These are phyloP conservation scores for Aleiodes leptofemur DNA, from an alignment of 2,888 invertebrate genomes.

Conservation along the genomic window DNA sequence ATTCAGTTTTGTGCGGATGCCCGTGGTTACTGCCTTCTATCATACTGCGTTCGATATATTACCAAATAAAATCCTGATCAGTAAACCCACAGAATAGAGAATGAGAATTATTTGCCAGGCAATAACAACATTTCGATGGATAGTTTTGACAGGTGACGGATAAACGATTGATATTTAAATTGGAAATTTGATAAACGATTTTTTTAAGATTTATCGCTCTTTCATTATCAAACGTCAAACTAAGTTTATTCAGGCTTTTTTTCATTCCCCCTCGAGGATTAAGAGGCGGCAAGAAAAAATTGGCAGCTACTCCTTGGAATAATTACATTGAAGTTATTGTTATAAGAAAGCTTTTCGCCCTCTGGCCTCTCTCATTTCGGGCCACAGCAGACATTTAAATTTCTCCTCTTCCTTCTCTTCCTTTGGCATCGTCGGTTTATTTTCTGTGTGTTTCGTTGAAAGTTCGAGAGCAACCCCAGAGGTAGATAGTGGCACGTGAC, in stretches of 20 bases:
- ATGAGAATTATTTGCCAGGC: no score
- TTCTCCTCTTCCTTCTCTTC: not conserved
- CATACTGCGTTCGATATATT: no score
- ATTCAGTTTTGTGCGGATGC: constrained; percentile 44
- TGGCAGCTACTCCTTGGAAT: constrained; percentile 27
- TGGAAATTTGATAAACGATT: no score
- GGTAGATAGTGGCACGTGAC: constrained; percentile 44
- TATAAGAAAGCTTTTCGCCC: constrained; percentile 29
- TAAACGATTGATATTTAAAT: no score
- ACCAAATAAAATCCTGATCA: no score
- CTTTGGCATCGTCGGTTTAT: constrained; percentile 14
- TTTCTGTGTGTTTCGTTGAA: constrained; percentile 15
- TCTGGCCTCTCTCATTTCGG: constrained; percentile 33
- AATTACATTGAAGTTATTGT: constrained; percentile 30
- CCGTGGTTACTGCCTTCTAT: constrained; percentile 31
- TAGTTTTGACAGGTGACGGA: no score
- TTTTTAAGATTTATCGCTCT: no score
- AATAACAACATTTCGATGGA: no score
- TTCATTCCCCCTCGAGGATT: no score
- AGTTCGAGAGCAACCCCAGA: constrained; percentile 34
- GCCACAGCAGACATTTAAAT: constrained; percentile 29
- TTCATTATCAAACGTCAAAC: no score
- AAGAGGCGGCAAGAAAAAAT: not conserved
- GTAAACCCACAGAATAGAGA: no score
- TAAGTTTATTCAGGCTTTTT: no score